A percentile compares a stretch with the other conserved stretches of the same genome.
Evolutionary conservation across 1,140 invertebrate genomes (phyloP).

Genomic region (Lepidostoma basale): DNA sequence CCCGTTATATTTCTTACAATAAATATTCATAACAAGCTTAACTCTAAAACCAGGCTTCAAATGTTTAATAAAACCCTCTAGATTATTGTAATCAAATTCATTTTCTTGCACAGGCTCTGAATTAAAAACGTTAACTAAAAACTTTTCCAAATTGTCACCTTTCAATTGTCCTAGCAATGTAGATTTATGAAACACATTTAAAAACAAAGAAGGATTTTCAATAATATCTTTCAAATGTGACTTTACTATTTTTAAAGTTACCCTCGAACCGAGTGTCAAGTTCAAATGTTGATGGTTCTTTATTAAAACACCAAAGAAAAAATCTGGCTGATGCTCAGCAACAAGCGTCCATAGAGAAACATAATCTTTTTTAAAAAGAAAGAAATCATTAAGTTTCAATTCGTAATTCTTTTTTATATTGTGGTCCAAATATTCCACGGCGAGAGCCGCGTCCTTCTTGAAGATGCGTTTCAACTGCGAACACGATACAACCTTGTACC

Average conservation of each 20-base stretch:
- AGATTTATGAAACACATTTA: not conserved
- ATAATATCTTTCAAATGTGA: not conserved
- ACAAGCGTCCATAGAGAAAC: not conserved
- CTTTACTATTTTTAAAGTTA: slow-evolving; percentile 17
- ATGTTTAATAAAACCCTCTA: not conserved
- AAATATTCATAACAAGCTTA: slow-evolving; percentile 31
- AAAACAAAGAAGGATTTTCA: slow-evolving; percentile 14
- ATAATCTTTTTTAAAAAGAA: not conserved
- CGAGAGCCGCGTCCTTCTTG: slow-evolving; percentile 23
- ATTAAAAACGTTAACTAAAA: slow-evolving; percentile 19
- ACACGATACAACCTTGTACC: not conserved
- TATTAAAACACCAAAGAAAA: slow-evolving; percentile 2
- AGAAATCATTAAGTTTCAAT: not conserved
- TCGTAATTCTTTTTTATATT: not conserved
- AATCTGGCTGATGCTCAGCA: slow-evolving; percentile 10
- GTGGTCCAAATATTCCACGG: slow-evolving; percentile 31
- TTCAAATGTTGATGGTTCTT: not conserved
- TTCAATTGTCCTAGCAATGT: slow-evolving; percentile 29
- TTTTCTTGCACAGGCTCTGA: not conserved
- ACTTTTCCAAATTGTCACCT: slow-evolving; percentile 27
- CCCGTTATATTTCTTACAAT: slow-evolving; percentile 21
- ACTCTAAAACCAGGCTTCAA: slow-evolving; percentile 23
- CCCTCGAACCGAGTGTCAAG: slow-evolving; percentile 19
- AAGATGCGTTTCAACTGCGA: slow-evolving; percentile 23
- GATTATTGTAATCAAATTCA: slow-evolving; percentile 9